Evolutionary conservation across 2,888 invertebrate species (phyloP), one percentile per base, ranked within the genome.

Genomic region (Euzophera pinguis): DNA sequence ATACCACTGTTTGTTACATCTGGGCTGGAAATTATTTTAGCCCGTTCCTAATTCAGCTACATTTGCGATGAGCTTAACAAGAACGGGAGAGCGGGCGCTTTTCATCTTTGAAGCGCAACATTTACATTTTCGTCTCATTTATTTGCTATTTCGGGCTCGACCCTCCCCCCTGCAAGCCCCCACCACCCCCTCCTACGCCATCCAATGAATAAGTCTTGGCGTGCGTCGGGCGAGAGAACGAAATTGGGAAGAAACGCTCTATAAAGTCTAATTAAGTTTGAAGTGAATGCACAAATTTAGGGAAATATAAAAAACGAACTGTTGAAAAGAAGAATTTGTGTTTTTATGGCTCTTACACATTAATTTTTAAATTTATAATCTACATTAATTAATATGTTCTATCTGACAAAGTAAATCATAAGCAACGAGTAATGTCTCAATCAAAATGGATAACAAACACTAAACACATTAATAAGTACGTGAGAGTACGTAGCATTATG

Each of bases 101-200:
- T 90, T 90, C 90, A 89, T 90, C 87, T 90, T 82, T 81, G 84
- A 86, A 88, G 85, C 90, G 87, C 85, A 84, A 88, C 90, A 90
- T 90, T 90, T 90, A 90, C 90, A 90, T 90, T 90, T 90, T 90
- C 90, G 90, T 88, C 90, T 90, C 90, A 90, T 90, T 90, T 90
- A 90, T 89, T 88, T 88, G 90, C 90, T 90, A 90, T 90, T 90
- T 90, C 86, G 87, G 81, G 86, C 82, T 75, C 78, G 69, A 73
- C 72, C 72, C 71, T 67, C 71, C 67, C 74, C 67, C 72, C 67
- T 70, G 62, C 67, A 56, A 56, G 53, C 58, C 61, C 49, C 60
- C 62, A 63, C 59, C 57, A 61, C 45, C 69, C 71, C 75, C 73
- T 68, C 75, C 60, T 59, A 64, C 69, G 71, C 74, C 78, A 71